Base-by-base conservation (phyloP, 1,140 invertebrate genomes). In the Heliconius congener region DNA sequence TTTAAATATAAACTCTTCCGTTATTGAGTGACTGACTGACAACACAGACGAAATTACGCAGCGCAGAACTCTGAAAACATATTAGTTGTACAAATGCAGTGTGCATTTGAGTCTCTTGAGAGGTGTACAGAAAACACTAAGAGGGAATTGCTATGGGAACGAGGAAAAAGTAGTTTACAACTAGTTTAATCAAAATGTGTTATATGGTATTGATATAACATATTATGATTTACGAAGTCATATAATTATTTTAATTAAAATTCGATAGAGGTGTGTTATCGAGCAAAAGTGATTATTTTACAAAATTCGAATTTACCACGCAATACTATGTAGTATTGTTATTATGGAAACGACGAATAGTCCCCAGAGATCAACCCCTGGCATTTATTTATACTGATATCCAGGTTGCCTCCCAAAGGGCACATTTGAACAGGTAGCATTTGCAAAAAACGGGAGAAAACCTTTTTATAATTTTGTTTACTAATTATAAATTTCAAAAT, bases 321-420 rank as follows among this genome's bases (percentile, higher is more conserved):
- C 46, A 55, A 37, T 60, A 74, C 34, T 34, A 50, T 73, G 50
- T 73, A 42, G 72, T 52, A 66, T 66, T 66, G 42, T 34, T 74
- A 66, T 42, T 74, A 66, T 42, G 34, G 42, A 19, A 74, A 55
- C 37, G 57, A 52, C 18, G 18, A 50, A 52, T 2, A n/a, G 27
- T 71, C 37, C 55, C 72, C 13, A n/a, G 73, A 46, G 57, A 1
- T 79, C 71, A 39, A 79, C 77, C 77, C 73, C 23, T 66, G 60
- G 27, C 60, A 66, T 78, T 78, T 78, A 79, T 75, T 55, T 71
- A 79, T 71, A 18, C 11, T 34, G 46, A 71, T 55, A 79, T 76
- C 71, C 30, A 52, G 74, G 78, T 76, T 76, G 60, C 73, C 74
- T 76, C 78, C 74, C 74, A 34, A 13, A 52, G 78, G 78, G 34